Base-by-base conservation (phyloP, 2,797 vertebrate genomes). In the Silurus aristotelis region DNA sequence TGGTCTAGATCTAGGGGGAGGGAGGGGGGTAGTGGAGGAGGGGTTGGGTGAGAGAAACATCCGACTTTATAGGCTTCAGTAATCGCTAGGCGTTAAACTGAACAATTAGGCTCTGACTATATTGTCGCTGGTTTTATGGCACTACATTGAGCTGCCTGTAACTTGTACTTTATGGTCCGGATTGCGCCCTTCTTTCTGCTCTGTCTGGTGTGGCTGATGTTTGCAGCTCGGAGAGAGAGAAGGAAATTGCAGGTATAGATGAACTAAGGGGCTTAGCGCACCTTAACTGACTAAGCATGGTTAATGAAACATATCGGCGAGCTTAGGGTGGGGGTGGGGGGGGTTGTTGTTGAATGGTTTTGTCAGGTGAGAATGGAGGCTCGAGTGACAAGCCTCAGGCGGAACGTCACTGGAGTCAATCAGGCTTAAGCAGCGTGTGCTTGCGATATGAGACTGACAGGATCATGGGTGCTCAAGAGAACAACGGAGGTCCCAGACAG, bases 1-100 rank as follows among this genome's bases (percentile, higher is more conserved):
- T 95, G 94, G 94, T 92, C 94, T 88, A 66, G 56, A 77, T 67
- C 60, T 84, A 64, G 87, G 63, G 31, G 61, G 67, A 12, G 71
- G 56, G 43, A 80, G 27, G 60, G 61, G 12, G 75, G 58, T 67
- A 52, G 83, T 58, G 56, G 46, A 46, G 20, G 77, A 22, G 63
- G 48, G 77, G 70, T 25, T 68, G 83, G 81, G 81, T 83, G 87
- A 80, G 72, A 71, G 77, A 82, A 85, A 84, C 22, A 70, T 78
- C 82, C 82, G 73, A 83, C 90, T 95, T 95, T 95, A 95, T 84
- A 91, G 93, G 94, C 83, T 87, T 90, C 91, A 92, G 92, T 94
- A 94, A 94, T 94, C 91, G 91, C 86, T 92, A 94, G 93, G 93
- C 93, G 91, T 94, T 95, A 95, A 95, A 95, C 91, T 94, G 92